Evolutionary conservation across 2,888 invertebrate genomes (phyloP).

Genomic region (Camptogramma bilineatum): DNA sequence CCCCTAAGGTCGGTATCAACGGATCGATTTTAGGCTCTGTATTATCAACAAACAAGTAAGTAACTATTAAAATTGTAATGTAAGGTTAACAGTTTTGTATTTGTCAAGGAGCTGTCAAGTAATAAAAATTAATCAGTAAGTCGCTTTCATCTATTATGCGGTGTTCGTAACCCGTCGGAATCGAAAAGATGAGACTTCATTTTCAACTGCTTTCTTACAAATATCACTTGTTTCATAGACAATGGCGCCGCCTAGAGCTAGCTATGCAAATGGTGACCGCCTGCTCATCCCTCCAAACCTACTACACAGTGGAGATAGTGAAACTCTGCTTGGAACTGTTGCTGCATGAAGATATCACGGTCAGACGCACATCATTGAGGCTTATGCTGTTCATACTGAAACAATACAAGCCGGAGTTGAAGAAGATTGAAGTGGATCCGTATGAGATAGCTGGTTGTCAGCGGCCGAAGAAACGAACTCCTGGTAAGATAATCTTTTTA

Average conservation of each 20-base stretch:
- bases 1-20: too few species aligned
- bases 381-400: constrained; percentile 87
- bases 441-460: constrained; percentile 65
- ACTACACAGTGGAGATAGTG: constrained; percentile 87
- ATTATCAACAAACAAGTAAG: too few species aligned
- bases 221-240: constrained; percentile 70
- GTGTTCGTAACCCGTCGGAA: too few species aligned
- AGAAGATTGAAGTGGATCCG: constrained; percentile 86
- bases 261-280: constrained; percentile 90
- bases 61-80: too few species aligned
- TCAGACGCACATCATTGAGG: constrained; percentile 89
- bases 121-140: too few species aligned
- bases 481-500: constrained; percentile 56
- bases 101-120: too few species aligned
- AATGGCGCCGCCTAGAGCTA: constrained; percentile 93
- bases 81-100: too few species aligned
- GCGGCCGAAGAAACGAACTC: constrained; percentile 60
- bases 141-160: too few species aligned
- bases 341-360: constrained; percentile 91
- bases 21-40: too few species aligned
- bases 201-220: not conserved
- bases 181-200: too few species aligned
- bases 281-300: constrained; percentile 89
- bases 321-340: constrained; percentile 87
- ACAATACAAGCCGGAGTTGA: constrained; percentile 89